A percentile compares a stretch with the other conserved stretches of the same genome.
These are phyloP conservation scores for Pipra filicauda DNA, from an alignment of 2,113 vertebrate genomes.

Conservation along the genomic window DNA sequence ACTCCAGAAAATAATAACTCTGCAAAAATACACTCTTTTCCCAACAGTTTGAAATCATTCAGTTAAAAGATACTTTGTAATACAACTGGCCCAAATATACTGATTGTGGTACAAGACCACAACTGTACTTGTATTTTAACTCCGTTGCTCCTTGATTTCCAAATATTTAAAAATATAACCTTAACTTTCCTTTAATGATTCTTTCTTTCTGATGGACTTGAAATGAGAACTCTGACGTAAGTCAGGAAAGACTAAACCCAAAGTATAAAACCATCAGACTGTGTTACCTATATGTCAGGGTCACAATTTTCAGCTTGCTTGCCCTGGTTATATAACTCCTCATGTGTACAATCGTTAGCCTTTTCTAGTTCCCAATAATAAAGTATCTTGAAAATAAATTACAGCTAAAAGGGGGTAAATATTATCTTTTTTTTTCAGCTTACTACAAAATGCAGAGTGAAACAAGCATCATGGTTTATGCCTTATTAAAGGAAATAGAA, in stretches of 20 bases:
- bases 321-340: background rate
- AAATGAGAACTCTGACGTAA: background rate
- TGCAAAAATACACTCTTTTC: background rate
- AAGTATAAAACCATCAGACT: background rate
- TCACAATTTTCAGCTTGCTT: background rate
- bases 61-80: background rate
- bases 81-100: background rate
- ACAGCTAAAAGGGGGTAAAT: background rate
- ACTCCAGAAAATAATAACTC: background rate
- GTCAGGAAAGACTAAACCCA: background rate
- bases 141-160: background rate
- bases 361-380: background rate
- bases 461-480: background rate
- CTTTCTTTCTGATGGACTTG: background rate
- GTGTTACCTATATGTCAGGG: background rate
- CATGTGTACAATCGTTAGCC: background rate
- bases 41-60: background rate
- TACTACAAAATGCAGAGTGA: background rate
- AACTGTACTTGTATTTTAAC: background rate
- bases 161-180: background rate
- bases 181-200: background rate
- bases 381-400: background rate
- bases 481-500: constrained; percentile 15
- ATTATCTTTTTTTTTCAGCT: background rate
- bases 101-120: background rate